Evolutionary conservation across 2,888 invertebrate species (phyloP).

Genomic region (Dicroscelio sp.): DNA sequence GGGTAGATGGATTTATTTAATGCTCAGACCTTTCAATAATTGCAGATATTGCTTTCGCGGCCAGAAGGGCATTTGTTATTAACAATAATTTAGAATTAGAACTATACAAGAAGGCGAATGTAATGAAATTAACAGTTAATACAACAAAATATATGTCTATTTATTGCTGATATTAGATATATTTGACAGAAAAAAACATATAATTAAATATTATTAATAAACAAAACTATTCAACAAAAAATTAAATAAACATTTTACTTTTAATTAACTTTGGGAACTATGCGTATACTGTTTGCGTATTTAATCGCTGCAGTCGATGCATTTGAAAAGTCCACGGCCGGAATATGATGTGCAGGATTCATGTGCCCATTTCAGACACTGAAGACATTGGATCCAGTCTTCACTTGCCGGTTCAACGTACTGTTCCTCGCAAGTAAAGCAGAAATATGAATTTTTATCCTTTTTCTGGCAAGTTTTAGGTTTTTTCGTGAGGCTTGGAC

Average conservation of each 20-base stretch:
- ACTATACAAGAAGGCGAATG: too few relatives aligned
- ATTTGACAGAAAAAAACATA: too few relatives aligned
- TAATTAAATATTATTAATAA: too few relatives aligned
- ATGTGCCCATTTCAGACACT: constrained; percentile 34
- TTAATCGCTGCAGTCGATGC: neutral
- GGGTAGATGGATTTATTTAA: constrained; percentile 2
- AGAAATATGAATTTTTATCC: constrained; percentile 18
- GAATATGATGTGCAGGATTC: constrained; percentile 32
- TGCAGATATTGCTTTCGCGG: neutral
- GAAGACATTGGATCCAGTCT: constrained; percentile 26
- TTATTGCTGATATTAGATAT: too few relatives aligned
- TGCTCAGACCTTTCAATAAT: constrained; percentile 6
- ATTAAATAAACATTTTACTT: too few relatives aligned
- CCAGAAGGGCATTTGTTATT: too few relatives aligned
- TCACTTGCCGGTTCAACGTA: constrained; percentile 17
- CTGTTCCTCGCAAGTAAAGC: constrained; percentile 16
- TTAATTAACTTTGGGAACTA: too few relatives aligned
- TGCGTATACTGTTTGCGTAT: too few relatives aligned
- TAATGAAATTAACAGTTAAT: too few relatives aligned
- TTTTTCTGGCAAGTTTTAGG: constrained; percentile 9
- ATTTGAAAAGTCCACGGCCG: neutral
- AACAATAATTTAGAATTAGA: too few relatives aligned
- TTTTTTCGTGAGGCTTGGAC: constrained; percentile 21
- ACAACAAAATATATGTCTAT: too few relatives aligned
- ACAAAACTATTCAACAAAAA: too few relatives aligned